A percentile compares a stretch with the other conserved stretches of the same genome.
Evolutionary conservation across 2,113 vertebrate genomes (phyloP).

Genomic region (Phyllostomus discolor): DNA sequence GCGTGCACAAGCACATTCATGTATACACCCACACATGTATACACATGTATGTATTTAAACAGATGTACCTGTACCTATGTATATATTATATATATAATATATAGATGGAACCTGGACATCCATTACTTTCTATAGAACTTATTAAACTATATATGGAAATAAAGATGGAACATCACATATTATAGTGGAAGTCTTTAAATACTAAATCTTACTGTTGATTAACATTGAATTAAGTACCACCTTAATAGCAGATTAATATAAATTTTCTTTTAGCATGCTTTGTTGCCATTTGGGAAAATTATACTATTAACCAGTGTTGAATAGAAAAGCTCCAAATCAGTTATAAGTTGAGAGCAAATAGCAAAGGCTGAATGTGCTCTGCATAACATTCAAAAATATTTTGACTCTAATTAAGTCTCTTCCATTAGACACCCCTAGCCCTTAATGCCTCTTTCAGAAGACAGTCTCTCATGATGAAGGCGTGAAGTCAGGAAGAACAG

Average conservation of each 20-base stretch:
- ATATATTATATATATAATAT: background rate
- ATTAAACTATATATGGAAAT: slow-evolving; percentile 6
- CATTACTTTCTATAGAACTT: background rate
- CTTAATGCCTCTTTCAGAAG: background rate
- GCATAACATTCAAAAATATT: slow-evolving; percentile 13
- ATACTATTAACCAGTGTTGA: slow-evolving; percentile 53
- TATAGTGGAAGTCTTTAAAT: slow-evolving; percentile 4
- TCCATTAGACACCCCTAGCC: background rate
- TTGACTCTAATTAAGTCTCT: background rate
- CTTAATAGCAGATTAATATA: slow-evolving; percentile 39
- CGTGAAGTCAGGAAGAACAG: background rate
- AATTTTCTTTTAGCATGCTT: slow-evolving; percentile 53
- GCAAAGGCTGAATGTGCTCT: slow-evolving; percentile 28
- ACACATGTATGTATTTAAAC: background rate
- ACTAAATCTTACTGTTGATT: slow-evolving; percentile 36
- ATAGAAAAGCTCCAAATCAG: slow-evolving; percentile 53
- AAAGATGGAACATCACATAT: slow-evolving; percentile 2
- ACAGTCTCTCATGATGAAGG: background rate
- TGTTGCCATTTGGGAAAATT: slow-evolving; percentile 63
- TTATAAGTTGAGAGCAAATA: slow-evolving; percentile 41
- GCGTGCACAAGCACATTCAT: background rate
- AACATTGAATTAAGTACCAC: slow-evolving; percentile 18
- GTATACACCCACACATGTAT: background rate
- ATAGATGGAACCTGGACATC: slow-evolving; percentile 9
- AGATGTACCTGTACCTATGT: background rate